phyloP scores from a whole-genome alignment of 1,140 invertebrate genomes.

The Sycophaga agraensis region DNA sequence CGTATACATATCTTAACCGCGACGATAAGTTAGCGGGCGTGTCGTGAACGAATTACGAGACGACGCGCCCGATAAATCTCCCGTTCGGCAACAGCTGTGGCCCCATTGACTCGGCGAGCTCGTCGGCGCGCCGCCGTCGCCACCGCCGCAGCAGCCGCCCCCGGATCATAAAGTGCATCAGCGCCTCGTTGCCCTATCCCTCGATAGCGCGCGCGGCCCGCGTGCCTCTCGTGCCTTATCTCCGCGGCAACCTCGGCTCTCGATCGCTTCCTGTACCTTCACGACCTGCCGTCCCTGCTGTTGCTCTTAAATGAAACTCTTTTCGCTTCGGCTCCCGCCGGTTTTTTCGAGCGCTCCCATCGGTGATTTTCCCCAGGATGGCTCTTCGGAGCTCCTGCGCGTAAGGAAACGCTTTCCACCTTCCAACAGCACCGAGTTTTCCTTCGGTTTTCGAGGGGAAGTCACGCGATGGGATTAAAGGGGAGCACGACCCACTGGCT shows the following conservation, averaged over 20 bases:
- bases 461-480: too few relatives aligned
- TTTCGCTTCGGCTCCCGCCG: too few relatives aligned
- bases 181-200: not conserved
- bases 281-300: too few relatives aligned
- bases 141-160: not conserved
- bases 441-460: too few relatives aligned
- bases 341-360: too few relatives aligned
- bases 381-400: too few relatives aligned
- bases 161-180: constrained; percentile 23
- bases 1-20: constrained; percentile 24
- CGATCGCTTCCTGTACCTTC: too few relatives aligned
- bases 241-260: not conserved
- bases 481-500: too few relatives aligned
- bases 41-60: constrained; percentile 28
- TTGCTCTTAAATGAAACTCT: too few relatives aligned
- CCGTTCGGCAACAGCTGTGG: constrained; percentile 27
- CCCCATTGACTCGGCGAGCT: constrained; percentile 18
- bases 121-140: not conserved
- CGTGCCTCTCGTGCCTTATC: constrained; percentile 11
- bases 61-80: constrained; percentile 15
- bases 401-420: too few relatives aligned
- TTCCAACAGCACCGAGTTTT: too few relatives aligned
- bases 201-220: not conserved
- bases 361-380: too few relatives aligned
- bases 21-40: constrained; percentile 14